These are phyloP conservation scores for Crocuta crocuta DNA, from an alignment of 2,113 vertebrate species.

Conservation along the genomic window DNA sequence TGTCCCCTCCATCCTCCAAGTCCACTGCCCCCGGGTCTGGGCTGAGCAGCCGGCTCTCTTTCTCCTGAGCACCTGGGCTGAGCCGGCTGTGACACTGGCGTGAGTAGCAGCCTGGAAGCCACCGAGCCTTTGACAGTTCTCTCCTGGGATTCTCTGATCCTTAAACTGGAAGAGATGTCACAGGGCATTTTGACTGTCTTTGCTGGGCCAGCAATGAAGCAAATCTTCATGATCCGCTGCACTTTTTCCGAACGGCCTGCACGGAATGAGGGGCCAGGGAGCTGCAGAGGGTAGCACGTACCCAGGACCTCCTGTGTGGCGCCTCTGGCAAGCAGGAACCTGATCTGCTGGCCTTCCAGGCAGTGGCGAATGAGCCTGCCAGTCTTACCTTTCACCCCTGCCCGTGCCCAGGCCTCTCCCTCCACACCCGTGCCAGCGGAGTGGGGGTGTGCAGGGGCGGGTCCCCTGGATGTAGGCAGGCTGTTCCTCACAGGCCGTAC, in stretches of 20 bases:
- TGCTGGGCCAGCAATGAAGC: background rate
- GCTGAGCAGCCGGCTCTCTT: background rate
- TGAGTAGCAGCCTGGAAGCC: background rate
- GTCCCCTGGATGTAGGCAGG: background rate
- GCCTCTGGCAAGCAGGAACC: background rate
- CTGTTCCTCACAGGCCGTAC: background rate
- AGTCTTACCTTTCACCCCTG: background rate
- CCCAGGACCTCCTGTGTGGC: background rate
- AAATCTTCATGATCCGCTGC: accelerated
- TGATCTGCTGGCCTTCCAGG: background rate
- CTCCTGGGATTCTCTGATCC: background rate
- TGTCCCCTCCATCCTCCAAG: accelerated
- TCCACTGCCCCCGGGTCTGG: background rate
- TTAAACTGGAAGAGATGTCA: background rate
- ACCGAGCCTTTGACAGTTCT: background rate
- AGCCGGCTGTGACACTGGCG: accelerated
- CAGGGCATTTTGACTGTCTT: background rate
- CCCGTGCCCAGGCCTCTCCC: background rate
- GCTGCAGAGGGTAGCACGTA: accelerated
- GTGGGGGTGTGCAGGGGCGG: background rate
- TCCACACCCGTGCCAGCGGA: background rate
- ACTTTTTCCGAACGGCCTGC: background rate
- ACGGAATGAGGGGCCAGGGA: accelerated
- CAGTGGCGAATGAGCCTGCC: background rate
- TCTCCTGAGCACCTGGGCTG: background rate